Evolutionary conservation across 1,140 invertebrate genomes (phyloP), one percentile per base, ranked within the genome.

Genomic region (Drosophila baimaii): DNA sequence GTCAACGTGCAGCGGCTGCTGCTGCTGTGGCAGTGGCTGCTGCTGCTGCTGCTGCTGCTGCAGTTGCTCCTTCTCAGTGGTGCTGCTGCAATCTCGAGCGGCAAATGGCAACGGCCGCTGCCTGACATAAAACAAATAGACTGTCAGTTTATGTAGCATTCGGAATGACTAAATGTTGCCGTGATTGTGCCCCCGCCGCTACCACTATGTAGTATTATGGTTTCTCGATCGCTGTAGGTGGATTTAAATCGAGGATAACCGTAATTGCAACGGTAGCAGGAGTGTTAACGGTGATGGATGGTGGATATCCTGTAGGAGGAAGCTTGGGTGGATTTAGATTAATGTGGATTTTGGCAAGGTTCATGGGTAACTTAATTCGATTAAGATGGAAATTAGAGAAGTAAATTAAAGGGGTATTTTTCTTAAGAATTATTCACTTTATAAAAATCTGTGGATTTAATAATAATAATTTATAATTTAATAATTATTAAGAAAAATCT

Each of bases 101-200:
- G 71, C 74, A 62, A 77, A 77, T 77, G 56, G 66, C 77, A 77
- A 64, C 46, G 70, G 77, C 63, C 57, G 61, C 79, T 69, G 54
- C 65, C 76, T 86, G 83, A 86, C 83, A 86, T 66, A 86, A 86
- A 86, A 86, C 83, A 86, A 86, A 86, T 86, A 86, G 83, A 88
- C 83, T 86, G 83, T 86, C 83, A 86, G 83, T 86, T 86, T 86
- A 86, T 79, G 84, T 82, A 83, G 83, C 84, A 66, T 83, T 86
- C 70, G 83, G 79, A 77, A 88, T 88, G 83, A 86, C 83, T 86
- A 86, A 86, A 86, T 86, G 83, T 65, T 66, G 66, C 68, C 52
- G 59, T 88, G 83, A 86, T 86, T 86, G 72, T 35, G 51, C 64
- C 49, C 29, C 49, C 29, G 17, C 29, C 49, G 12, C n/a, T n/a